phyloP scores from a whole-genome alignment of 92 coral and sea anemone genomes.

The Parazoanthus atlanticus region DNA sequence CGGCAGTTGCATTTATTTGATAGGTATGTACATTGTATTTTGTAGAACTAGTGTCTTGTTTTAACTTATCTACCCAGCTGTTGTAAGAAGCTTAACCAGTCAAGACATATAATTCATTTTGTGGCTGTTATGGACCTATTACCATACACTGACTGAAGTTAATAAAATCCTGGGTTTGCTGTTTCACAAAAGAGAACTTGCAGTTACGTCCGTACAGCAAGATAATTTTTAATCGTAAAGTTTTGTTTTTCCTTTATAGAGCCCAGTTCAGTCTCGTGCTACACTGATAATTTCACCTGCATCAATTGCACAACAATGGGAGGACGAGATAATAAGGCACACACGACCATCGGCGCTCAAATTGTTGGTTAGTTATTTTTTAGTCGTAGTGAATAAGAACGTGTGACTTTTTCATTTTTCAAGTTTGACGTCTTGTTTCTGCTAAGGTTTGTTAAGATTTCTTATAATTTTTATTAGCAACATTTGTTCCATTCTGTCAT shows the following conservation, averaged over 20 bases:
- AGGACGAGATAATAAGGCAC: constrained; percentile 88
- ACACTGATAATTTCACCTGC: constrained; percentile 96
- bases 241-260: constrained; percentile 47
- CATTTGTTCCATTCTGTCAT: neutral
- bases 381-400: neutral
- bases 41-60: too few species aligned
- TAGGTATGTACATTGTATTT: too few species aligned
- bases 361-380: constrained; percentile 71
- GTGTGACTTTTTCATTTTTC: neutral
- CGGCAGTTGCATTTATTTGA: too few species aligned
- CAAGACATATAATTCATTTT: too few species aligned
- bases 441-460: too few species aligned
- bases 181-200: too few species aligned
- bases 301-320: constrained; percentile 95
- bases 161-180: too few species aligned
- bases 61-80: too few species aligned
- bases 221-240: neutral
- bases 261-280: constrained; percentile 78
- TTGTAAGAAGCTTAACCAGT: too few species aligned
- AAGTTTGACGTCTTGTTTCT: neutral
- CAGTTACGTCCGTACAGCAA: too few species aligned
- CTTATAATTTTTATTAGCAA: neutral
- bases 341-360: constrained; percentile 74
- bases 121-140: too few species aligned
- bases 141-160: too few species aligned